Conservation (phyloP, 2,797 vertebrate species). For the Lagorchestes hirsutus region DNA sequence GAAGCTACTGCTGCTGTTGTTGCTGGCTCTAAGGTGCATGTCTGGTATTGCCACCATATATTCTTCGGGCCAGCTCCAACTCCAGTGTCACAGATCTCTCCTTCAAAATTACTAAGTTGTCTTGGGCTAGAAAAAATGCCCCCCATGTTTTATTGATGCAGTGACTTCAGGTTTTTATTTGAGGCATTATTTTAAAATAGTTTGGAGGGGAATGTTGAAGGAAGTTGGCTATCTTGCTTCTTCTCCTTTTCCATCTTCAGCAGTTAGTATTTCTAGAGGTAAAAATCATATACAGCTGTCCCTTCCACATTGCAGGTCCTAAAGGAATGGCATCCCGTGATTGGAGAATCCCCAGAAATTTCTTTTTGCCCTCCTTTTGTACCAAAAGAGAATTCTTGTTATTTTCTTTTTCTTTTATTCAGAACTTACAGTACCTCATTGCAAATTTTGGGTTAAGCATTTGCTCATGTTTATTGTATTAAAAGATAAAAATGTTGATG, state of each 20-base stretch:
- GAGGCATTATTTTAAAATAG: neutral
- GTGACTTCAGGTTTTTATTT: neutral
- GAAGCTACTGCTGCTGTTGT: neutral
- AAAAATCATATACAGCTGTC: neutral
- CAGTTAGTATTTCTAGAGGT: neutral
- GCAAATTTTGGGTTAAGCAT: too few relatives aligned
- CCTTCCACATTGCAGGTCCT: neutral
- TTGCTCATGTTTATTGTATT: too few relatives aligned
- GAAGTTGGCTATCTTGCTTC: neutral
- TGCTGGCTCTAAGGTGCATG: neutral
- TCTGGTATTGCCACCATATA: neutral
- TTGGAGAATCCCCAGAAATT: neutral
- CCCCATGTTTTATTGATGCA: neutral
- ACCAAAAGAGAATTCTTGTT: neutral
- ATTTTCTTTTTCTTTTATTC: too few relatives aligned
- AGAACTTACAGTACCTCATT: too few relatives aligned
- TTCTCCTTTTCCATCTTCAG: neutral
- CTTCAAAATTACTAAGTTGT: neutral
- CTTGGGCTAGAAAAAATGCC: neutral
- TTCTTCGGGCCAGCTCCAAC: neutral
- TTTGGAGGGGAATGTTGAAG: neutral
- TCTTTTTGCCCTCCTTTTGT: neutral
- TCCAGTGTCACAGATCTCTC: neutral
- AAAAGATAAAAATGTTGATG: too few relatives aligned
- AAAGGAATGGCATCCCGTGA: neutral